Evolutionary conservation across 2,113 vertebrate genomes (phyloP).

Genomic region (Tinamus guttatus): DNA sequence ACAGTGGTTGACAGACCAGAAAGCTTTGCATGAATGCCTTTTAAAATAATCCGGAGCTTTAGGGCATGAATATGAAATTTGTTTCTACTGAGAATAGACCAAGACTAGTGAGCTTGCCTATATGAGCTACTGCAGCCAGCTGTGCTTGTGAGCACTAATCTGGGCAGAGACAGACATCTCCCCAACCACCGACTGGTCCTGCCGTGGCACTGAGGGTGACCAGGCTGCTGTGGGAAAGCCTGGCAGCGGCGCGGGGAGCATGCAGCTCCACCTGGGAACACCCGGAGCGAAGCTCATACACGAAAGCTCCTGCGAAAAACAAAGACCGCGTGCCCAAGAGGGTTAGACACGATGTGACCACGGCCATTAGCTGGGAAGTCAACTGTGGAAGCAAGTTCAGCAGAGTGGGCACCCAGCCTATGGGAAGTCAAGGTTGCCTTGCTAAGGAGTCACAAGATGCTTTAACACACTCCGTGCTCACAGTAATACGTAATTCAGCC

Average conservation of each 20-base stretch:
- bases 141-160: neutral
- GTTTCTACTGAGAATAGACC: neutral
- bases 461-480: neutral
- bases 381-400: neutral
- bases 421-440: neutral
- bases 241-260: neutral
- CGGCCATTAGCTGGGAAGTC: fast-evolving
- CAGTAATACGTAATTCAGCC: fast-evolving
- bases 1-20: conserved; percentile 30
- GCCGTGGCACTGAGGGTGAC: neutral
- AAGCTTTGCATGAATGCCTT: conserved; percentile 45
- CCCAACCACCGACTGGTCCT: neutral
- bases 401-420: neutral
- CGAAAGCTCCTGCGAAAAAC: neutral
- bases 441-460: neutral
- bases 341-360: neutral
- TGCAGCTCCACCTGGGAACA: conserved; percentile 1
- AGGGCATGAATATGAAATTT: conserved; percentile 11
- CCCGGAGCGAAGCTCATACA: neutral
- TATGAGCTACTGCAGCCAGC: neutral
- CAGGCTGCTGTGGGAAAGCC: neutral
- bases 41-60: neutral
- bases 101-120: neutral
- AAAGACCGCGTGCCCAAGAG: neutral
- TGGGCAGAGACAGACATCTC: neutral